Evolutionary conservation across 35 echinoderm and acorn worm species (phyloP).

Genomic region (Diadema setosum): DNA sequence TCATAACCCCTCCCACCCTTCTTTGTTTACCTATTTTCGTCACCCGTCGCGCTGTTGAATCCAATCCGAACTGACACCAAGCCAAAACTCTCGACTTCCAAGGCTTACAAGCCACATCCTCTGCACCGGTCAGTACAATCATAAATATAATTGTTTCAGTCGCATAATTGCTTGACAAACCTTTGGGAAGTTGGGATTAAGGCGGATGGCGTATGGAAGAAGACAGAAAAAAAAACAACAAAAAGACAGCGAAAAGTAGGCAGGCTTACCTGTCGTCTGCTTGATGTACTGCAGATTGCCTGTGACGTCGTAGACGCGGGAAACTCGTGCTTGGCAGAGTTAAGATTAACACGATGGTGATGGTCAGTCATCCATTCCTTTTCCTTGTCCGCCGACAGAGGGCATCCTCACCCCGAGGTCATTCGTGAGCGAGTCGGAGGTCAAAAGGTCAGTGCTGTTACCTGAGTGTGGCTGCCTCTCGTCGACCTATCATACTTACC

Average conservation of each 20-base stretch:
- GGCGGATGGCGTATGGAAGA: background rate
- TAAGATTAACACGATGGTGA: too few species aligned
- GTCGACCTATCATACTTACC: too few species aligned
- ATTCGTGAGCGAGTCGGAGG: too few species aligned
- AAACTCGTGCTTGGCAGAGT: background rate
- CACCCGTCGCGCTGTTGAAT: background rate
- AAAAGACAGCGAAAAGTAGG: background rate
- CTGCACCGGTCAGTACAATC: background rate
- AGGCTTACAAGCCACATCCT: constrained; percentile 7
- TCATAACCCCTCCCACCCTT: background rate
- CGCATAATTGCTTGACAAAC: background rate
- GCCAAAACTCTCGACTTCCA: constrained; percentile 20
- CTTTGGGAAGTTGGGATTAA: background rate
- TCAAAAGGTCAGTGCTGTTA: too few species aligned
- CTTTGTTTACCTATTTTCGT: background rate
- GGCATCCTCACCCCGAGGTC: background rate
- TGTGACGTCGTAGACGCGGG: background rate
- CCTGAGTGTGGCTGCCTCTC: too few species aligned
- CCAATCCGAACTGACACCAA: constrained; percentile 15
- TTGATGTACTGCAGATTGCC: background rate
- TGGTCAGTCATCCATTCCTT: too few species aligned
- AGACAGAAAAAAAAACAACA: background rate
- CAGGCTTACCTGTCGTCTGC: background rate
- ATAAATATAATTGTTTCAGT: constrained; percentile 1
- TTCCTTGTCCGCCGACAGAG: too few species aligned